Conservation (phyloP, 2,113 vertebrate genomes). For the Myotis brandtii region DNA sequence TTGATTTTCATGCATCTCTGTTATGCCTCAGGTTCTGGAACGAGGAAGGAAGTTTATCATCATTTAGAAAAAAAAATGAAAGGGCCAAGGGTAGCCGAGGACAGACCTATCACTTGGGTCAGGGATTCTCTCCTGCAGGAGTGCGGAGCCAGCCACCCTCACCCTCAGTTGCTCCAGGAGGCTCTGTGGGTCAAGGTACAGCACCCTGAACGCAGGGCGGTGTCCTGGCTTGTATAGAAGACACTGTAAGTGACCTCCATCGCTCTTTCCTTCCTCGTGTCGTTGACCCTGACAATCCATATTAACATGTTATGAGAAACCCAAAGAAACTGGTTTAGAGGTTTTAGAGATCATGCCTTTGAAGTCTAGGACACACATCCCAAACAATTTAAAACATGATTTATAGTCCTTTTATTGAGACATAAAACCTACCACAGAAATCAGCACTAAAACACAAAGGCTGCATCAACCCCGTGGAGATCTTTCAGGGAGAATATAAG, state of each 20-base stretch:
- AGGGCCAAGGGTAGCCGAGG: neutral
- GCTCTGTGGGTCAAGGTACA: accelerated
- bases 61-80: neutral
- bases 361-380: constrained; percentile 78
- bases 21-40: constrained; percentile 29
- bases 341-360: constrained; percentile 74
- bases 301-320: constrained; percentile 2
- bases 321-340: constrained; percentile 58
- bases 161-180: neutral
- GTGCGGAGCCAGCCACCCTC: neutral
- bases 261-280: neutral
- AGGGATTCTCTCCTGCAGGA: neutral
- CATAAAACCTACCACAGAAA: constrained; percentile 69
- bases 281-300: neutral
- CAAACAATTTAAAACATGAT: constrained; percentile 57
- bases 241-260: neutral
- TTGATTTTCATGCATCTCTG: neutral
- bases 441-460: constrained; percentile 46
- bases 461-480: neutral
- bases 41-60: constrained; percentile 5
- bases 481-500: constrained; percentile 4
- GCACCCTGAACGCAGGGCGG: neutral
- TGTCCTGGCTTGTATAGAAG: neutral
- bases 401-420: constrained; percentile 47
- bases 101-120: neutral